These are phyloP conservation scores for Gallinago stenura DNA, from an alignment of 2,797 vertebrate species.

Conservation along the genomic window DNA sequence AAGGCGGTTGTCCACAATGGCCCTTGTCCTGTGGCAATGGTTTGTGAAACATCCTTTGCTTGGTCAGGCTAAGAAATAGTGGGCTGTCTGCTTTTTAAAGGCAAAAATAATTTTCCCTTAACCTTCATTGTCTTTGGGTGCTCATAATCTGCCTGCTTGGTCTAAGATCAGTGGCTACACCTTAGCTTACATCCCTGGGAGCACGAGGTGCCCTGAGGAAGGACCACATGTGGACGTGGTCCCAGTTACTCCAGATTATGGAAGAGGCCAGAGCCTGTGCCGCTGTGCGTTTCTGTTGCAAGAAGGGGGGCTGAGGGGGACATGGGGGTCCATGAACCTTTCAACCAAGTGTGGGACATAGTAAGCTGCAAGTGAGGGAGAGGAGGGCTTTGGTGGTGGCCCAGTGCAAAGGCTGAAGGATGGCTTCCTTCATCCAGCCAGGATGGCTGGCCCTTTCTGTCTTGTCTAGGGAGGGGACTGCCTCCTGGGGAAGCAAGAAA, in stretches of 20 bases:
- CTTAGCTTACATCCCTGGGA: accelerated
- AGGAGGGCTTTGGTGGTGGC: accelerated
- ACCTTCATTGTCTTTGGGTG: not conserved
- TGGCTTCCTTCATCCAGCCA: too few relatives aligned
- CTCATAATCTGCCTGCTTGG: accelerated
- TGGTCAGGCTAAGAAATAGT: not conserved
- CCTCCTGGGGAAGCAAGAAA: not conserved
- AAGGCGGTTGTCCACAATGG: not conserved
- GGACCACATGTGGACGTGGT: accelerated
- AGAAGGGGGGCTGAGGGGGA: accelerated
- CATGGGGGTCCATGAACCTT: too few relatives aligned
- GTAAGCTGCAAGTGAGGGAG: not conserved
- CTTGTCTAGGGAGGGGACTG: not conserved
- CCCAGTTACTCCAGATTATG: not conserved
- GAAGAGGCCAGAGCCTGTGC: not conserved
- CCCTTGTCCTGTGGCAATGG: not conserved
- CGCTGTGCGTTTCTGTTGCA: accelerated
- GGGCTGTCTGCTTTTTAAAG: not conserved
- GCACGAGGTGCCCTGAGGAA: not conserved
- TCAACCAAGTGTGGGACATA: not conserved
- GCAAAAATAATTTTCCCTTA: not conserved
- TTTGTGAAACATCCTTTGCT: not conserved
- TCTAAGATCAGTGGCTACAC: not conserved
- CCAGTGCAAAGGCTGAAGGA: not conserved
- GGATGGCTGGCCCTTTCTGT: not conserved